These are phyloP conservation scores for Abscondita cerata DNA, from an alignment of 2,888 invertebrate species.

Conservation along the genomic window DNA sequence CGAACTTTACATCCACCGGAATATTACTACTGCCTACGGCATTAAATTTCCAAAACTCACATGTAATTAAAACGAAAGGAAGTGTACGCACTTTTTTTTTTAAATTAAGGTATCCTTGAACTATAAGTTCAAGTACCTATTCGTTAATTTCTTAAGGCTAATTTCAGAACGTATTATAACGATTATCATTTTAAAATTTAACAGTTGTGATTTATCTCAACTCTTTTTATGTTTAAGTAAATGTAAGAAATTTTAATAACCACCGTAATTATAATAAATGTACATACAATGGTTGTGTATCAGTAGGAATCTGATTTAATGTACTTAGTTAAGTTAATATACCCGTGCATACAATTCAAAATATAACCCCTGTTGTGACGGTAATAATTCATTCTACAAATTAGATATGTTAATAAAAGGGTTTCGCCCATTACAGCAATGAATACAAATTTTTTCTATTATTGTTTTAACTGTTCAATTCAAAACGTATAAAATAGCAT, in stretches of 20 bases:
- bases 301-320: constrained; percentile 2
- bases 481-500: too few species aligned
- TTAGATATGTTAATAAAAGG: constrained; percentile 1
- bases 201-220: constrained; percentile 1
- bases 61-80: neutral
- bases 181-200: constrained; percentile 3
- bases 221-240: neutral
- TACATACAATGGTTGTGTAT: constrained; percentile 1
- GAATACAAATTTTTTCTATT: too few species aligned
- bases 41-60: too few species aligned
- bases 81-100: neutral
- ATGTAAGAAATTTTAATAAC: neutral
- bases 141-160: neutral
- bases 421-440: too few species aligned
- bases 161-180: neutral
- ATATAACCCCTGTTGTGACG: constrained; percentile 2
- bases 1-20: too few species aligned
- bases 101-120: constrained; percentile 3
- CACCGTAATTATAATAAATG: constrained; percentile 6
- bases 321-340: constrained; percentile 8
- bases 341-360: constrained; percentile 5
- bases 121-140: constrained; percentile 2
- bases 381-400: constrained; percentile 3
- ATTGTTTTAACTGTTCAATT: too few species aligned
- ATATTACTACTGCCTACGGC: too few species aligned